phyloP scores from a whole-genome alignment of 2,797 vertebrate genomes.

The Dromococcyx pavoninus region DNA sequence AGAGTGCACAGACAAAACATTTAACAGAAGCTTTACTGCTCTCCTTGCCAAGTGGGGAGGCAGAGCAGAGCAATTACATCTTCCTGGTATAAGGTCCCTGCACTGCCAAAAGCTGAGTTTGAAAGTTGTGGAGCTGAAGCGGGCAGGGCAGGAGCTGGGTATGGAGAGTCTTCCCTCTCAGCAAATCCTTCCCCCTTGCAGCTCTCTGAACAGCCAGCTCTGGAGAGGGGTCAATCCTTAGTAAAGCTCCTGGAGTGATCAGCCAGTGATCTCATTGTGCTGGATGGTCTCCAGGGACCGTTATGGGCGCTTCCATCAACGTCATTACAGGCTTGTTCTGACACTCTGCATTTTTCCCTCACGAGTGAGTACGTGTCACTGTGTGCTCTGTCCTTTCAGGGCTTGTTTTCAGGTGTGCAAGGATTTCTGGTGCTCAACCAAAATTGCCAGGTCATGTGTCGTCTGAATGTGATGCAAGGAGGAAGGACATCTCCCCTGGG shows the following conservation, averaged over 20 bases:
- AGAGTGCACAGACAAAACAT: fast-evolving
- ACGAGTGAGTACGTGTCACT: neutral
- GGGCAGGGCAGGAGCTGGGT: neutral
- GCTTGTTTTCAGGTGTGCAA: neutral
- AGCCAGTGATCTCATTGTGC: neutral
- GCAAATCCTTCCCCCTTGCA: neutral
- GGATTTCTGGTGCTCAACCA: neutral
- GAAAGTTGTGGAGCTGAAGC: neutral
- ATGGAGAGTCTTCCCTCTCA: neutral
- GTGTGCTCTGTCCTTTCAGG: neutral
- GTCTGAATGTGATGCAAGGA: neutral
- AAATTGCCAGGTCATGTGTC: neutral
- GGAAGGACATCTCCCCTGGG: neutral
- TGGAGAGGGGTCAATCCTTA: neutral
- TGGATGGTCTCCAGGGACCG: neutral
- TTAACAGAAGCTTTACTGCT: neutral
- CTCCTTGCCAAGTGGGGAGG: neutral
- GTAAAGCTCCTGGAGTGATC: neutral
- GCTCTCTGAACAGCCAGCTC: neutral
- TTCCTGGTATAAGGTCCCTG: neutral
- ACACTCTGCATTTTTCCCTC: fast-evolving
- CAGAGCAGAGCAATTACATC: neutral
- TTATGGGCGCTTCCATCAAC: neutral
- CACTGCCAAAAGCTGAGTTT: neutral
- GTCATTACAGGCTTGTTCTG: neutral